Evolutionary conservation across 2,888 invertebrate genomes (phyloP), one percentile per base, ranked within the genome.

Genomic region (Diplolepis rosae): DNA sequence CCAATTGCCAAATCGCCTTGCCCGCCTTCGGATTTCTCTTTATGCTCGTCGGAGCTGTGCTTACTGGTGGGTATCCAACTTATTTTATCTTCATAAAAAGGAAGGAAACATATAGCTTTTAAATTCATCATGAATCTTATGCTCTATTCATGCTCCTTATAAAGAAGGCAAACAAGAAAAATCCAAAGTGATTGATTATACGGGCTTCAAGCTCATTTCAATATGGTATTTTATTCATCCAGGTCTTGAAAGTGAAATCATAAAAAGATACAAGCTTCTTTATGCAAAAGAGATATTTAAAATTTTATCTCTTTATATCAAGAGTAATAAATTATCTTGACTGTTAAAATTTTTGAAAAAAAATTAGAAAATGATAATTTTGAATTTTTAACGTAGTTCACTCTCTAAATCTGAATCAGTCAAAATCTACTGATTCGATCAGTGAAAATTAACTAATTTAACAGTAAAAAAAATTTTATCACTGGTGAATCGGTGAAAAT

Each of bases 1-100:
- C 94, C 78, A 94, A 94, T 89, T 95, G 94, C 87, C 94, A 94
- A 88, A 93, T 94, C 78, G 93, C 94, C 74, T 90, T 95, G 77
- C 94, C 94, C 30, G 93, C 94, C 79, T 95, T 94, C 87, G 94
- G 94, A 61, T 93, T 93, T 86, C 90, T 95, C 72, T 95, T 94
- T 87, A 91, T 94, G 88, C 91, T 94, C 72, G 94, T 94, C 71
- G 94, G 94, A 84, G 92, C 93, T 85, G 94, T 95, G 69, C 91
- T 94, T 73, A 94, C 94, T 75, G 94, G 94, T 94, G 22, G 35
- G 35, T 56, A n/a, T 35, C 11, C 0, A 45, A 45, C 22, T 24
- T 56, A 5, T 13, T 1, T 35, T 13, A 56, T 56, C 11, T 22
- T 2, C 5, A 42, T 13, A 9, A 45, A 45, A 45, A 45, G 9